Conservation (phyloP, 2,797 vertebrate species). For the Syndactyla subalaris region DNA sequence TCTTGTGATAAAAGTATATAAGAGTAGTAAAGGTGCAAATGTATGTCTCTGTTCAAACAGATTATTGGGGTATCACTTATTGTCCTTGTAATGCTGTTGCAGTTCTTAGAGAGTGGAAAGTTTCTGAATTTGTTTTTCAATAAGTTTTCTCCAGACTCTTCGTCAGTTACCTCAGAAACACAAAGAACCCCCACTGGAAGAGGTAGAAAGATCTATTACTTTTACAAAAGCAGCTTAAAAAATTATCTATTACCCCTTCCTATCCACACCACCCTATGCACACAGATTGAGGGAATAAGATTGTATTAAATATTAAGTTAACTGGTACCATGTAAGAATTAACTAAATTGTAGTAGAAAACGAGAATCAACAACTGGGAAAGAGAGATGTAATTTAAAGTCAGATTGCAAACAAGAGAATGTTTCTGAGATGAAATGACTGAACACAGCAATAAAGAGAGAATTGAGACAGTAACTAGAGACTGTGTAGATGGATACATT, state of each 20-base stretch:
- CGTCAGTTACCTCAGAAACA: background rate
- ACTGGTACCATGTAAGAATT: background rate
- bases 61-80: background rate
- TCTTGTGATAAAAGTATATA: background rate
- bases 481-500: background rate
- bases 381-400: background rate
- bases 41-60: background rate
- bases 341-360: background rate
- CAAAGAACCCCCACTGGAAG: background rate
- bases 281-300: background rate
- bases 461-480: background rate
- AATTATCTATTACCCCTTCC: background rate
- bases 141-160: background rate
- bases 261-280: background rate
- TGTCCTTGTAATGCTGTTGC: background rate
- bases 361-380: background rate
- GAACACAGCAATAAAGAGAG: slow-evolving; percentile 19
- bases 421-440: background rate
- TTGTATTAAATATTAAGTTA: background rate
- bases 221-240: background rate
- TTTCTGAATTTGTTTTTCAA: background rate
- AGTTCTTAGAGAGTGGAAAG: background rate
- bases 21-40: background rate
- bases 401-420: background rate
- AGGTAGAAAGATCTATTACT: background rate